phyloP scores from a whole-genome alignment of 1,140 invertebrate genomes.

The Reticulitermes speratus region DNA sequence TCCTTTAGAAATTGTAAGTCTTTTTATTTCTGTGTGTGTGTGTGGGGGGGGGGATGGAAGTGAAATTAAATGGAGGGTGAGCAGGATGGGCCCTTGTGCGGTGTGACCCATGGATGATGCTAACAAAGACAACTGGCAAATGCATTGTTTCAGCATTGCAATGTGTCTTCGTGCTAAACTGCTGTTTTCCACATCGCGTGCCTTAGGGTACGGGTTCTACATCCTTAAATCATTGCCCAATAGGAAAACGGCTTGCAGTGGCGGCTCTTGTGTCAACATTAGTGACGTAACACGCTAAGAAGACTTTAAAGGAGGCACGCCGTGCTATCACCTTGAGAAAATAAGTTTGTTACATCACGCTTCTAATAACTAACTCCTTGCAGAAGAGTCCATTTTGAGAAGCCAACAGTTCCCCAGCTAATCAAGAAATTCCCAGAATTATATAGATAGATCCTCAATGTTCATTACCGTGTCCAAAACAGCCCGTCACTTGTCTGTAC shows the following conservation, averaged over 20 bases:
- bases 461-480: too few species aligned
- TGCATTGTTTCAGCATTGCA: not conserved
- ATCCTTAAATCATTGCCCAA: not conserved
- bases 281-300: too few species aligned
- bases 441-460: too few species aligned
- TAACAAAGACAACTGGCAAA: not conserved
- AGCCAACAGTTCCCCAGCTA: too few species aligned
- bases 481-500: too few species aligned
- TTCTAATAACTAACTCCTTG: too few species aligned
- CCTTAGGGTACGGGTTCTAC: not conserved
- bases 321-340: too few species aligned
- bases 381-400: too few species aligned
- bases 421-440: too few species aligned
- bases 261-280: not conserved
- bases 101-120: not conserved
- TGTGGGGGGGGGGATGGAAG: not conserved
- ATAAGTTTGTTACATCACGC: too few species aligned
- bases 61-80: not conserved
- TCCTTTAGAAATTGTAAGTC: not conserved
- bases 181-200: not conserved
- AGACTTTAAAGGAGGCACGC: too few species aligned
- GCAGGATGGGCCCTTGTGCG: not conserved
- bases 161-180: not conserved
- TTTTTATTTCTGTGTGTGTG: not conserved
- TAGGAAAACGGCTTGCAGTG: not conserved